Evolutionary conservation across 2,888 invertebrate species (phyloP).

Genomic region (Ischnura elegans): DNA sequence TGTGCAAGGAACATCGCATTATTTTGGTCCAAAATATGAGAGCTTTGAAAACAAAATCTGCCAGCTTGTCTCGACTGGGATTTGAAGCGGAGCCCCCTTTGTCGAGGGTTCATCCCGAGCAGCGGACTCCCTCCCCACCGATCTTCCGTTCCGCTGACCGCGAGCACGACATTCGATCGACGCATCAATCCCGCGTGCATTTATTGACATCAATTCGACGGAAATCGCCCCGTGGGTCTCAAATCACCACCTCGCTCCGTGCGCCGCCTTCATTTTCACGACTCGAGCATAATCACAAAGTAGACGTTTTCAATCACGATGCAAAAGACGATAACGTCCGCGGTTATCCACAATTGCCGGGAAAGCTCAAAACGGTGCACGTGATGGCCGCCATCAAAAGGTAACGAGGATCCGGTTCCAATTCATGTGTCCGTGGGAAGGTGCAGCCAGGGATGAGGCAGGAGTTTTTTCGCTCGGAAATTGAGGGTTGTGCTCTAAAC

Average conservation of each 20-base stretch:
- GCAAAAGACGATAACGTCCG: conserved; percentile 58
- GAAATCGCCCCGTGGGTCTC: conserved; percentile 9
- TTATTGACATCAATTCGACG: conserved; percentile 55
- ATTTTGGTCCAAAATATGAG: too few relatives aligned
- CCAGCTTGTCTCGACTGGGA: too few relatives aligned
- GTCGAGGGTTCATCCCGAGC: too few relatives aligned
- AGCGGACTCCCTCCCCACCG: not conserved
- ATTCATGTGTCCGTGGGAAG: not conserved
- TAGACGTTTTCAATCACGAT: conserved; percentile 61
- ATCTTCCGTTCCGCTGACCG: not conserved
- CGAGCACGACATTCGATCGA: conserved; percentile 1
- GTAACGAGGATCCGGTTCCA: conserved; percentile 62
- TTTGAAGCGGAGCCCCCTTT: not conserved
- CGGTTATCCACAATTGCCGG: conserved; percentile 55
- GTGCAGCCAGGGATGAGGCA: not conserved
- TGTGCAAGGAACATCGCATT: too few relatives aligned
- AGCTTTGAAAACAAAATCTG: too few relatives aligned
- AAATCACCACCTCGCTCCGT: not conserved
- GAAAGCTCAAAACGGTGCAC: conserved; percentile 43
- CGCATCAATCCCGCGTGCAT: conserved; percentile 41
- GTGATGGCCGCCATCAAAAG: conserved; percentile 55
- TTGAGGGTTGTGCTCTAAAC: conserved; percentile 49
- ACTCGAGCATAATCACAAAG: conserved; percentile 28
- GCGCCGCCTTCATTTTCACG: conserved; percentile 40
- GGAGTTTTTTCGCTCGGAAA: conserved; percentile 29